phyloP scores from a whole-genome alignment of 35 echinoderm and acorn worm genomes.

The Diadema setosum region DNA sequence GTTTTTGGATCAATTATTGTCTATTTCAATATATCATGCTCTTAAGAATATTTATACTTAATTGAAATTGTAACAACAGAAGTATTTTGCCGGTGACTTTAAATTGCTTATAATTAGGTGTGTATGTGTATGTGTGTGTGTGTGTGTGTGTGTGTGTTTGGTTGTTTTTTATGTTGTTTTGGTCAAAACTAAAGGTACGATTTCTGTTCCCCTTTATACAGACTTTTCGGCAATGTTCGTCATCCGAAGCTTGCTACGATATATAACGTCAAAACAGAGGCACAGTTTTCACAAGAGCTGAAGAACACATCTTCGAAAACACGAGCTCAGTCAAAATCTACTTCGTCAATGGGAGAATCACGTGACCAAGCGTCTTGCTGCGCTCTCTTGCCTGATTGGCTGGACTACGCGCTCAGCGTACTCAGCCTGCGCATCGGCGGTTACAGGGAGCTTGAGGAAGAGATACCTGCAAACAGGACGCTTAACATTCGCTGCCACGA shows the following conservation, averaged over 20 bases:
- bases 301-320: neutral
- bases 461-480: neutral
- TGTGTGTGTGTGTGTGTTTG: too few species aligned
- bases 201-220: too few species aligned
- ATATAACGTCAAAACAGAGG: neutral
- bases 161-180: too few species aligned
- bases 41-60: too few species aligned
- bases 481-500: slow-evolving; percentile 16
- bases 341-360: neutral
- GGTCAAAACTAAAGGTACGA: too few species aligned
- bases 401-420: neutral
- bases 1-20: too few species aligned
- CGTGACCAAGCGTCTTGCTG: neutral
- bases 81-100: too few species aligned
- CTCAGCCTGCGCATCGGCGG: neutral
- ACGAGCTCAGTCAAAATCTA: neutral
- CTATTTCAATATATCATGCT: too few species aligned
- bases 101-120: too few species aligned
- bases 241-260: neutral
- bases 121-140: too few species aligned
- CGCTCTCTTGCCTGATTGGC: neutral
- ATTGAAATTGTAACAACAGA: too few species aligned
- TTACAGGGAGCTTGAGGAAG: neutral
- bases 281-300: neutral
- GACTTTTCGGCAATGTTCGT: neutral